Evolutionary conservation across 1,140 invertebrate species (phyloP), one percentile per base, ranked within the genome.

Genomic region (Rhopalosiphum padi): DNA sequence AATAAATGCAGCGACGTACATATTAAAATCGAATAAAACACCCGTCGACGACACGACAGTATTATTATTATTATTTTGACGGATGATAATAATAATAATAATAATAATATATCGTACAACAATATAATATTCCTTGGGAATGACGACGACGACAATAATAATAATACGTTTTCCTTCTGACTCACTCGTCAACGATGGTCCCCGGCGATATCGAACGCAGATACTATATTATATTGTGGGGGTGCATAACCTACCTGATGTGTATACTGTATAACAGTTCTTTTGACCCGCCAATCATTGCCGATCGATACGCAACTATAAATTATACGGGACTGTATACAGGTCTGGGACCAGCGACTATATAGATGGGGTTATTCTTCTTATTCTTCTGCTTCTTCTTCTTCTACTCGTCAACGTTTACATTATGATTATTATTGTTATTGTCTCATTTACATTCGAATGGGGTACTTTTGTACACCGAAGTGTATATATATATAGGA

Each of bases 11-110:
- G n/a, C 46, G 90, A 41, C 55, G 51, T 30, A 21, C n/a, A 91
- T n/a, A 68, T 91, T 91, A 91, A 91, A 91, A 43, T 91, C 41
- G 55, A 43, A 91, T 91, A 68, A 68, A 68, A 91, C 55, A 91
- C 15, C 51, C 86, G 85, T 46, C 85, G 22, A n/a, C 41, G 85
- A 86, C 86, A 30, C 60, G 25, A 48, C 43, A 86, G 23, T 6
- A 86, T 86, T 86, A 46, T 87, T 6, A 86, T 86, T 86, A 46
- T 87, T 48, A 48, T 87, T 48, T 51, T 88, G 30, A 48, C 83
- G 41, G 35, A 25, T 22, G 41, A 37, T 37, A 37, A 82, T 82
- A 30, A 60, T 60, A 60, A 60, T 77, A 77, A 82, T 60, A 60
- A 60, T 60, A 60, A 41, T 41, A 41, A 41, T 83, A 37, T 77